Evolutionary conservation across 2,797 vertebrate species (phyloP), one percentile per base, ranked within the genome.

Genomic region (Liasis olivaceus): DNA sequence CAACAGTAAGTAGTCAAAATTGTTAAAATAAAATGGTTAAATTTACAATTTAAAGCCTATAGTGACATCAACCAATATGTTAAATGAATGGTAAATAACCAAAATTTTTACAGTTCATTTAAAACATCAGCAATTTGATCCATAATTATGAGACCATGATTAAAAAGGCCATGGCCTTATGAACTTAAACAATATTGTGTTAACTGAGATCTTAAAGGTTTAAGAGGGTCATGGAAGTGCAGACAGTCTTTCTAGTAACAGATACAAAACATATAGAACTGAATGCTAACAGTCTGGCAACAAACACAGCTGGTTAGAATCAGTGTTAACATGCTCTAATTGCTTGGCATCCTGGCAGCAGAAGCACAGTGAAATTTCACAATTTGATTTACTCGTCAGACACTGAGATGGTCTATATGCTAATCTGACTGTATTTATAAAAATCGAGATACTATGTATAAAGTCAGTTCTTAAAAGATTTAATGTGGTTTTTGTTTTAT

Each of bases 401-500:
- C 85, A 20, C 20, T 14, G 4, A 85, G 69, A 81, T 72, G 0
- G 63, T 6, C 60, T 22, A 14, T 24, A 20, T 1, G 31, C 89
- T 28, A 47, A 7, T 6, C n/a, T 20, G 36, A 0, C 0, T 87
- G 13, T 90, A 5, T 91, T 92, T 89, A 64, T 54, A 20, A 36
- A 69, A 93, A 77, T 47, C 13, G 20, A 64, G 0, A 89, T 89
- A 13, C 1, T 22, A 14, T 20, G 24, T 2, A 58, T 12, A 1
- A 77, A 95, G 47, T 60, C 54, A 87, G 7, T 47, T 13, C 84
- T 96, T 91, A 9, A 86, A 94, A 86, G 92, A 59, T 92, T 94
- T 94, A 94, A 94, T 81, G 47, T 95, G 62, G 28, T 56, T 26
- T 93, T 91, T n/a, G n/a, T 89, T 91, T 89, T 92, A 77, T 93